Conservation (phyloP, 1,140 invertebrate genomes). For the Dendroctonus valens region DNA sequence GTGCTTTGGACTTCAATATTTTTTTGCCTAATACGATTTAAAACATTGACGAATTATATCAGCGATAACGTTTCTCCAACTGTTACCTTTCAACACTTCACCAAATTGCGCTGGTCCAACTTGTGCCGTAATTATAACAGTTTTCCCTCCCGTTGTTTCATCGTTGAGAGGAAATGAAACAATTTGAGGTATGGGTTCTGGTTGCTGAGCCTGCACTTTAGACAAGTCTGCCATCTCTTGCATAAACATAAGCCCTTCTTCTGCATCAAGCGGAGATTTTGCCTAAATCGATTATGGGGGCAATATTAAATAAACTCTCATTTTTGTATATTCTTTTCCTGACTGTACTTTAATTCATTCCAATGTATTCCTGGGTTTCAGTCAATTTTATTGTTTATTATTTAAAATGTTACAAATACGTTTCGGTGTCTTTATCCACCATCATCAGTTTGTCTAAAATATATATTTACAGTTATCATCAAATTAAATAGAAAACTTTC, state of each 20-base stretch:
- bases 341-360: too few relatives aligned
- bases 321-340: too few relatives aligned
- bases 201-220: constrained; percentile 64
- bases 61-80: background rate
- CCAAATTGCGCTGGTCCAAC: constrained; percentile 95
- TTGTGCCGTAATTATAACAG: constrained; percentile 55
- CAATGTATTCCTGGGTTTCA: too few relatives aligned
- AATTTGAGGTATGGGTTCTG: constrained; percentile 59
- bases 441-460: too few relatives aligned
- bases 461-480: too few relatives aligned
- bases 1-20: constrained; percentile 61
- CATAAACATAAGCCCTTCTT: constrained; percentile 94
- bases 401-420: too few relatives aligned
- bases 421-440: too few relatives aligned
- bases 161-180: constrained; percentile 56
- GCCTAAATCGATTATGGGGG: constrained; percentile 62
- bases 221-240: constrained; percentile 95
- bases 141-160: constrained; percentile 36
- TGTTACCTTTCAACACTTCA: constrained; percentile 58
- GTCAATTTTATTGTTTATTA: too few relatives aligned
- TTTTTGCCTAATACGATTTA: constrained; percentile 49
- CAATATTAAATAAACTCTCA: background rate
- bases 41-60: background rate
- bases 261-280: constrained; percentile 77
- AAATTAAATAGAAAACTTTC: too few relatives aligned